Conservation (phyloP, 92 coral and sea anemone genomes). For the Bergia sp. region DNA sequence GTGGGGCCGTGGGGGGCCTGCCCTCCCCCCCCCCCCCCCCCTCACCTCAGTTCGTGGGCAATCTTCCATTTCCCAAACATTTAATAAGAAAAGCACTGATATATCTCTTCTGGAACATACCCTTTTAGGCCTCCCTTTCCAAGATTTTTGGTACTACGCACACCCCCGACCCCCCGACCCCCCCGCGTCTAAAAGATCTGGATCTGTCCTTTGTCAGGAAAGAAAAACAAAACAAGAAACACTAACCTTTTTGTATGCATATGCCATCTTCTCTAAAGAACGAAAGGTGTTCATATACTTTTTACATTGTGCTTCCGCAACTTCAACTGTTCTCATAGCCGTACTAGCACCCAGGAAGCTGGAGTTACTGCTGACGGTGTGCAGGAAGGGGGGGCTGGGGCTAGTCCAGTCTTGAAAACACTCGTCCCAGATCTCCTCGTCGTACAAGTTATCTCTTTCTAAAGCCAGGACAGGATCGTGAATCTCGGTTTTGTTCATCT, state of each 20-base stretch:
- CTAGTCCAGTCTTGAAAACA: constrained; percentile 80
- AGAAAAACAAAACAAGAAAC: background rate
- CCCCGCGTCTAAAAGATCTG: no score
- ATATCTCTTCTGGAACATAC: no score
- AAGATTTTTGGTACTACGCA: no score
- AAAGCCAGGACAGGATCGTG: constrained; percentile 93
- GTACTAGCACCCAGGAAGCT: constrained; percentile 90
- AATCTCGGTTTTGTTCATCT: constrained; percentile 61
- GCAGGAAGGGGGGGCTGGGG: constrained; percentile 72
- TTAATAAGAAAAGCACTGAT: no score
- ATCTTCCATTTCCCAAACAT: no score
- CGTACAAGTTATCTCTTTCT: constrained; percentile 88
- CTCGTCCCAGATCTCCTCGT: constrained; percentile 88
- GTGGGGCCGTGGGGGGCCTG: no score
- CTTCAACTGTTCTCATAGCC: constrained; percentile 86
- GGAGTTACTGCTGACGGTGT: constrained; percentile 80
- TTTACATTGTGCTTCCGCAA: constrained; percentile 81
- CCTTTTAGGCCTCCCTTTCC: no score
- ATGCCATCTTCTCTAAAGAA: constrained; percentile 87
- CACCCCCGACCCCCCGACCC: no score
- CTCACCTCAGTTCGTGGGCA: no score
- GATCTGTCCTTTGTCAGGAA: no score
- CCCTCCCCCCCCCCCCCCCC: no score
- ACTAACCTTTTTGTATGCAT: constrained; percentile 82
- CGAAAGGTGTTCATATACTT: constrained; percentile 80